Conservation (phyloP, 2,888 invertebrate genomes). For the Dusona sp. region DNA sequence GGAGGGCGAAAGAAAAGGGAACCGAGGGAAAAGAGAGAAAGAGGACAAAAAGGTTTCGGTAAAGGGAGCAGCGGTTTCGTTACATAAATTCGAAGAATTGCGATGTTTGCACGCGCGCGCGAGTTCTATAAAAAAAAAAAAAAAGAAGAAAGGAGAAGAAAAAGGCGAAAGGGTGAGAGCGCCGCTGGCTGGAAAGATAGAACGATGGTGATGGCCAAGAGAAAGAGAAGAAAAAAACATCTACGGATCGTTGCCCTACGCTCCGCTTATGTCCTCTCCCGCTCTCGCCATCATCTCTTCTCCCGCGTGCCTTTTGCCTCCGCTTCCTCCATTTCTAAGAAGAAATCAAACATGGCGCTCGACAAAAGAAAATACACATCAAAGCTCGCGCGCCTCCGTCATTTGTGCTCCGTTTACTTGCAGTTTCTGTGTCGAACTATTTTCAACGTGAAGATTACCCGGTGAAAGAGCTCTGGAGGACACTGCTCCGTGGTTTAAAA, state of each 20-base stretch:
- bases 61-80: conserved; percentile 67
- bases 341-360: conserved; percentile 79
- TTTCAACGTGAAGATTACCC: background rate
- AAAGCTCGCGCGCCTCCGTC: conserved; percentile 6
- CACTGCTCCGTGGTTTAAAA: background rate
- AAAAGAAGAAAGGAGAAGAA: conserved; percentile 53
- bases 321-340: conserved; percentile 78
- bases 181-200: conserved; percentile 34
- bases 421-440: background rate
- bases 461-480: background rate
- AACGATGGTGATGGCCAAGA: conserved; percentile 35
- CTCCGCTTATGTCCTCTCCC: conserved; percentile 44
- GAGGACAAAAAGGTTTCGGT: conserved; percentile 35
- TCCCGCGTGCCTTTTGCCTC: conserved; percentile 19
- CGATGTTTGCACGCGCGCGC: conserved; percentile 51
- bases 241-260: conserved; percentile 71
- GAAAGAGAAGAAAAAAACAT: conserved; percentile 47
- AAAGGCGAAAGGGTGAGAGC: conserved; percentile 59
- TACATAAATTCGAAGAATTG: conserved; percentile 75
- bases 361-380: conserved; percentile 74
- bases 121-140: conserved; percentile 56
- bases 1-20: background rate
- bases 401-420: conserved; percentile 7
- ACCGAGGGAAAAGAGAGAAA: conserved; percentile 39
- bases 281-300: conserved; percentile 36